Evolutionary conservation across 1,140 invertebrate species (phyloP).

Genomic region (Galleria mellonella): DNA sequence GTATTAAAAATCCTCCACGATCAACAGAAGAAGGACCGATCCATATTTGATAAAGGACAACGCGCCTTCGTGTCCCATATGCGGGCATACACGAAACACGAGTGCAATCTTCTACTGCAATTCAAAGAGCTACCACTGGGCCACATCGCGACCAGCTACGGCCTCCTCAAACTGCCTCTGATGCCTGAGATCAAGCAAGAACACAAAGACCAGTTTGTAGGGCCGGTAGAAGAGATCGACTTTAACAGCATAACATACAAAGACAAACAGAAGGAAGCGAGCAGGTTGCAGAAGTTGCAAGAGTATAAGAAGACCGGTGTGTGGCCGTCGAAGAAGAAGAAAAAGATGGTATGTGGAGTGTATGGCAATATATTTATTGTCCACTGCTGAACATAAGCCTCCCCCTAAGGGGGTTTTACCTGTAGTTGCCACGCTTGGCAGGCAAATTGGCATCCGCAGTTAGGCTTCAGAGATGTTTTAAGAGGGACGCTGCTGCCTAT

Average conservation of each 20-base stretch:
- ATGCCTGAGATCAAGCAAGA: conserved; percentile 95
- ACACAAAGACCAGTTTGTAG: conserved; percentile 79
- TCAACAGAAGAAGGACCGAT: conserved; percentile 81
- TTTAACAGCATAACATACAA: conserved; percentile 86
- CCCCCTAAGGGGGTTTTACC: no score
- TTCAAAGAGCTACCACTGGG: conserved; percentile 94
- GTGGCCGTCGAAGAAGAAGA: conserved; percentile 83
- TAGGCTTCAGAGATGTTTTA: no score
- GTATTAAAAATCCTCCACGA: conserved; percentile 73
- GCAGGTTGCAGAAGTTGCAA: conserved; percentile 82
- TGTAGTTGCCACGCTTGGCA: no score
- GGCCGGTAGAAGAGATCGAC: conserved; percentile 78
- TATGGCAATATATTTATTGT: conserved; percentile 1
- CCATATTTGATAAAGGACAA: conserved; percentile 91
- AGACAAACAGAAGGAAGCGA: conserved; percentile 86
- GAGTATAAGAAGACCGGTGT: conserved; percentile 83
- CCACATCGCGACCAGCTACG: conserved; percentile 90
- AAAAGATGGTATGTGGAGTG: conserved; percentile 72
- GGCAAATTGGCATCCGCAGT: no score
- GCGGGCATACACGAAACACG: conserved; percentile 95
- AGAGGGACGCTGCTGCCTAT: no score
- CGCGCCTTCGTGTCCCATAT: conserved; percentile 97
- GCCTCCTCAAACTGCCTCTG: conserved; percentile 90
- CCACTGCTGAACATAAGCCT: no score
- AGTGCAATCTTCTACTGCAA: conserved; percentile 92